Conservation (phyloP, 2,113 vertebrate species). For the Heloderma charlesbogerti region DNA sequence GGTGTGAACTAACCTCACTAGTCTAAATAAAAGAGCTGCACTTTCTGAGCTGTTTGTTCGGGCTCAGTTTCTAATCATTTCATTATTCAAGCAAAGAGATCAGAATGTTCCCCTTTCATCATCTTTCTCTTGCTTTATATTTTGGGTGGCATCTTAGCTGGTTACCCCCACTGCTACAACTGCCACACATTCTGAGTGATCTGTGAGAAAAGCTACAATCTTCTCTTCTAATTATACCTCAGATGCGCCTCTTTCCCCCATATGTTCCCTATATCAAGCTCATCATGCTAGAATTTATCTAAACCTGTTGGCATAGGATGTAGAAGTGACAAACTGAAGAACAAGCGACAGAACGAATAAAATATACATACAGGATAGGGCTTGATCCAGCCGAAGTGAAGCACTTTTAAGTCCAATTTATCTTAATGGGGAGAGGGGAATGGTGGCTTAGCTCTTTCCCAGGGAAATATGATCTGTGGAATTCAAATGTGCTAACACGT, state of each 20-base stretch:
- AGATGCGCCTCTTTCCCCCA: constrained; percentile 34
- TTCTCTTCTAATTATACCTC: constrained; percentile 36
- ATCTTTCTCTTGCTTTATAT: constrained; percentile 59
- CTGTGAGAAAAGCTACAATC: constrained; percentile 47
- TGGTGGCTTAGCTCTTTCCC: not conserved
- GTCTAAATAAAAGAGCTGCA: constrained; percentile 29
- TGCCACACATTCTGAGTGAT: not conserved
- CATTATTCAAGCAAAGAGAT: constrained; percentile 44
- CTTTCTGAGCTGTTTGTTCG: constrained; percentile 48
- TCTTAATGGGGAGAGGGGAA: no score
- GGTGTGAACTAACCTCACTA: constrained; percentile 14
- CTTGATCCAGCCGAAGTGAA: not conserved
- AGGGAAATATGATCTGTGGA: not conserved
- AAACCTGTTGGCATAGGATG: not conserved
- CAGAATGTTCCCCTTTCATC: constrained; percentile 54
- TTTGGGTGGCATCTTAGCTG: constrained; percentile 60
- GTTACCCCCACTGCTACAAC: constrained; percentile 50
- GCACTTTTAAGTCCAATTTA: not conserved
- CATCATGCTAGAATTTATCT: not conserved
- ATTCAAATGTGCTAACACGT: not conserved
- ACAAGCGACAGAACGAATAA: not conserved
- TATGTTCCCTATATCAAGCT: constrained; percentile 13
- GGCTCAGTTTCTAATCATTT: constrained; percentile 53
- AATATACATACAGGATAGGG: not conserved
- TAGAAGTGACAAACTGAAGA: constrained; percentile 11